Conservation (phyloP, 2,888 invertebrate species). For the Trissoscelio sp. region DNA sequence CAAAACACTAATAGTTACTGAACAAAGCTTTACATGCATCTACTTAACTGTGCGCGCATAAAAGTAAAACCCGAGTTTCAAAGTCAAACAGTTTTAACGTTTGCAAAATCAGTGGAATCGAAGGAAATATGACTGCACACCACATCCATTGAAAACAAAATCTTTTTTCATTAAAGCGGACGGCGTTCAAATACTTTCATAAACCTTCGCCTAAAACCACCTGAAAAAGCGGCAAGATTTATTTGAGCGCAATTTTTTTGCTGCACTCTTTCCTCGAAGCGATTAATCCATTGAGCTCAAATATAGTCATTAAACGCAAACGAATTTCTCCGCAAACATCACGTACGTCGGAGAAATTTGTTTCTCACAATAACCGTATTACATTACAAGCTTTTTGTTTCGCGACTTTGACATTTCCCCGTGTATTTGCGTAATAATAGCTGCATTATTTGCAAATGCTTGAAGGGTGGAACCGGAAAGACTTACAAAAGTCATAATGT, state of each 20-base stretch:
- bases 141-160: background rate
- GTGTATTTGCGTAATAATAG: constrained; percentile 7
- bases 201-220: background rate
- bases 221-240: constrained; percentile 11
- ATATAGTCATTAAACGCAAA: constrained; percentile 16
- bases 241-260: constrained; percentile 4
- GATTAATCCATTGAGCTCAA: constrained; percentile 21
- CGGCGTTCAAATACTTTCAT: background rate
- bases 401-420: background rate
- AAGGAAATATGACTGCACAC: constrained; percentile 6
- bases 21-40: too few relatives aligned
- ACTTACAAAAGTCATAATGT: too few relatives aligned
- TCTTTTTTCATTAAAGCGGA: constrained; percentile 3
- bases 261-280: constrained; percentile 20
- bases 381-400: background rate
- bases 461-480: constrained; percentile 25
- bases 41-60: too few relatives aligned
- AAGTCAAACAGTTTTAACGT: background rate
- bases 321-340: background rate
- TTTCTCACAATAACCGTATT: background rate
- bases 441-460: constrained; percentile 2
- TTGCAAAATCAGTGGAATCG: background rate
- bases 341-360: background rate
- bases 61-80: background rate
- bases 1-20: too few relatives aligned